These are phyloP conservation scores for Agrilus biguttatus DNA, from an alignment of 2,888 invertebrate genomes.

Conservation along the genomic window DNA sequence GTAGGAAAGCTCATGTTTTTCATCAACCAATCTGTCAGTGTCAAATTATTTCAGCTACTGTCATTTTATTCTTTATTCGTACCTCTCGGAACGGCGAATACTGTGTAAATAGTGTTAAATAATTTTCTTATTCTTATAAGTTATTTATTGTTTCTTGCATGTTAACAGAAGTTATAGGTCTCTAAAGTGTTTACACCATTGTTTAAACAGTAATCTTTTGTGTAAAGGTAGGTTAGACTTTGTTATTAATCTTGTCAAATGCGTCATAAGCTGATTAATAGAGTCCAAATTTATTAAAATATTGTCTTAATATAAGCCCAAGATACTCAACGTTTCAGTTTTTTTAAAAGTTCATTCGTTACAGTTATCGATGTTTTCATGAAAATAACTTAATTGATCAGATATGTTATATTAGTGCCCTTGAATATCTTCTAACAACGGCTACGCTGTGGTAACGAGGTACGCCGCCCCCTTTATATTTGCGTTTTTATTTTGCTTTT, in stretches of 20 bases:
- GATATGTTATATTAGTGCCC: too few relatives aligned
- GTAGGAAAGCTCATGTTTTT: constrained; percentile 8
- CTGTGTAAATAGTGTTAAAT: background rate
- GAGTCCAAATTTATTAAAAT: background rate
- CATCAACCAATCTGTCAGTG: constrained; percentile 12
- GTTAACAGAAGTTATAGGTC: background rate
- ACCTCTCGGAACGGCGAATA: constrained; percentile 6
- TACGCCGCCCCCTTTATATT: too few relatives aligned
- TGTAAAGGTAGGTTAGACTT: constrained; percentile 28
- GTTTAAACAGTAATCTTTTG: constrained; percentile 9
- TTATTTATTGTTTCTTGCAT: background rate
- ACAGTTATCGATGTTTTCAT: too few relatives aligned
- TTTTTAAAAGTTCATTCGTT: too few relatives aligned
- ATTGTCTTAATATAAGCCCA: too few relatives aligned
- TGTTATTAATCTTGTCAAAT: constrained; percentile 29
- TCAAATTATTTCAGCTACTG: constrained; percentile 10
- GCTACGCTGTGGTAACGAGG: too few relatives aligned
- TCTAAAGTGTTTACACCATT: background rate
- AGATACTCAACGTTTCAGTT: too few relatives aligned
- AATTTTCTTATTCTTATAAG: background rate
- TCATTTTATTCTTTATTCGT: constrained; percentile 15
- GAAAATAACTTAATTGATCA: too few relatives aligned
- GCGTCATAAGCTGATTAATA: constrained; percentile 22
- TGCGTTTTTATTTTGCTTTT: too few relatives aligned
- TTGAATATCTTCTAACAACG: too few relatives aligned